Percentiles rank a stretch among this genome's conserved stretches.
These are phyloP conservation scores for Rhogogaster chlorosoma DNA, from an alignment of 2,888 invertebrate species.

Conservation along the genomic window DNA sequence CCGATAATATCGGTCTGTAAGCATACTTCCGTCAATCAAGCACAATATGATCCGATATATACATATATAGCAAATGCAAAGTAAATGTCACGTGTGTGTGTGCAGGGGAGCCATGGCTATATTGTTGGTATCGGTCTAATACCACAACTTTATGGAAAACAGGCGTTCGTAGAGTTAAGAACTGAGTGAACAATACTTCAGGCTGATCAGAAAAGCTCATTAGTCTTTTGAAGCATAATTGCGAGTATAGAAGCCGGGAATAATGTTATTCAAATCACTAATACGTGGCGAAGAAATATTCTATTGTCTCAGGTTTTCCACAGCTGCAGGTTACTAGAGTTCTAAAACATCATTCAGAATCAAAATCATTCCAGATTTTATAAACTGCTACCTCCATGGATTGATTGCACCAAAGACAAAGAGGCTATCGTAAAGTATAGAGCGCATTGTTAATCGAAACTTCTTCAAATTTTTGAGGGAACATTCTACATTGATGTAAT, in stretches of 20 bases:
- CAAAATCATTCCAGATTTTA: too few species aligned
- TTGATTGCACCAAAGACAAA: too few species aligned
- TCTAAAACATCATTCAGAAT: too few species aligned
- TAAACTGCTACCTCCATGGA: too few species aligned
- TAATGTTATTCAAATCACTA: too few species aligned
- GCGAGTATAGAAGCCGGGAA: background rate
- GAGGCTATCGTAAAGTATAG: too few species aligned
- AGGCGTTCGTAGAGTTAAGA: background rate
- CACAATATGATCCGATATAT: slow-evolving; percentile 21
- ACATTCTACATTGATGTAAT: too few species aligned
- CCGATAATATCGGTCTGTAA: background rate
- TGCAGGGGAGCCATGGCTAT: background rate
- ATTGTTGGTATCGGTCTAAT: background rate
- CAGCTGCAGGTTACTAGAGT: too few species aligned
- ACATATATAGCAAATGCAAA: background rate
- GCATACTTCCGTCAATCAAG: slow-evolving; percentile 23
- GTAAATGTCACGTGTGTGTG: background rate
- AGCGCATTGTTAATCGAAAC: too few species aligned
- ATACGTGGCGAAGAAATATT: too few species aligned
- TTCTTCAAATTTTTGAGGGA: too few species aligned
- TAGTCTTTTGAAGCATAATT: background rate
- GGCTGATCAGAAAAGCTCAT: background rate
- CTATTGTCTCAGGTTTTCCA: too few species aligned
- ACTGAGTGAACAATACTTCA: background rate
- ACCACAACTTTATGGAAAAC: background rate